These are phyloP conservation scores for Scaptomyza hsui DNA, from an alignment of 1,140 invertebrate species.

Conservation along the genomic window DNA sequence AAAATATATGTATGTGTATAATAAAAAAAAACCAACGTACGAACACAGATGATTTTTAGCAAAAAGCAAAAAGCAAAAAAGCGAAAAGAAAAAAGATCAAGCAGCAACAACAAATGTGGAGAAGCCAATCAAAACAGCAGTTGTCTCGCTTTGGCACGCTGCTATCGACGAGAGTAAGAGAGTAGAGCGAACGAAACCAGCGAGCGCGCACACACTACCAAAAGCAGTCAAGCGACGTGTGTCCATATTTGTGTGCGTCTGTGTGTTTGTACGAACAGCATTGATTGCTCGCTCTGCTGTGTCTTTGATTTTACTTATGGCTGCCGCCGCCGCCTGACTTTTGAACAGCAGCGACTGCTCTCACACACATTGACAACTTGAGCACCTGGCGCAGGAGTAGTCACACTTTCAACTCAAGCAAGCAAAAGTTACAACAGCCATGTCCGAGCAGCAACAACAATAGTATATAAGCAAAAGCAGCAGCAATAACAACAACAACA, in stretches of 20 bases:
- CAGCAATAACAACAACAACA: constrained; percentile 18
- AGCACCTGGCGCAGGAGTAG: constrained; percentile 78
- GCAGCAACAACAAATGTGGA: constrained; percentile 59
- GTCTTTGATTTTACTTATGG: constrained; percentile 75
- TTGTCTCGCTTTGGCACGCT: constrained; percentile 72
- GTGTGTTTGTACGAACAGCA: constrained; percentile 44
- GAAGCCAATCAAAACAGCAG: constrained; percentile 81
- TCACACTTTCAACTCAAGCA: constrained; percentile 64
- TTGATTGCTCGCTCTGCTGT: constrained; percentile 63
- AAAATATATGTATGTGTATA: constrained; percentile 53
- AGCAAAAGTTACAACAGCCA: constrained; percentile 46
- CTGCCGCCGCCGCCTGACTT: constrained; percentile 61
- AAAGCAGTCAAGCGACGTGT: constrained; percentile 76
- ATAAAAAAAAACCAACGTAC: constrained; percentile 73
- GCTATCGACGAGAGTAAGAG: constrained; percentile 48
- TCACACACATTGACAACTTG: constrained; percentile 44
- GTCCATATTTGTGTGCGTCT: constrained; percentile 40
- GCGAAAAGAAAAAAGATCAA: constrained; percentile 77
- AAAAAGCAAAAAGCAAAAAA: constrained; percentile 73
- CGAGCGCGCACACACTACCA: constrained; percentile 46
- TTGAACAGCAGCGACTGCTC: constrained; percentile 61
- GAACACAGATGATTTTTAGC: constrained; percentile 82
- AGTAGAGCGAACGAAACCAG: constrained; percentile 51
- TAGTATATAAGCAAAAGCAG: constrained; percentile 1
- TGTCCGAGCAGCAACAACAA: constrained; percentile 21